Conservation (phyloP, 2,888 invertebrate genomes). For the Lithosia quadra region DNA sequence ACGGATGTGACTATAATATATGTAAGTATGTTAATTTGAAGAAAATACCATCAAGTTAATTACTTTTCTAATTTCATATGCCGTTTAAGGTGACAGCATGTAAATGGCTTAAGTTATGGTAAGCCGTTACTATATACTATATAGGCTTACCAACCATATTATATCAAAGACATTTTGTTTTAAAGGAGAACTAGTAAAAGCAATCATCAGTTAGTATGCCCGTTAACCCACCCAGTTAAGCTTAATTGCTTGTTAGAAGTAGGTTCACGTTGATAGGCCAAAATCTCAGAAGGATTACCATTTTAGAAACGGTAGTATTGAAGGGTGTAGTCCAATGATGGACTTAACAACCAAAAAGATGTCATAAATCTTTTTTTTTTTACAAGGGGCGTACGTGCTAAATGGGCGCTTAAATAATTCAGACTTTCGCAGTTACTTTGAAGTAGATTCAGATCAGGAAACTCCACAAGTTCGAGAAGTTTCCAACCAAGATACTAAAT, state of each 20-base stretch:
- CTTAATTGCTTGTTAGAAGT: too few relatives aligned
- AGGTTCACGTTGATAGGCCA: too few relatives aligned
- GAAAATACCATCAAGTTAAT: neutral
- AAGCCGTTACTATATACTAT: slow-evolving; percentile 1
- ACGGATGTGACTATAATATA: neutral
- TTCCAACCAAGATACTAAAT: neutral
- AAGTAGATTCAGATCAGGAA: neutral
- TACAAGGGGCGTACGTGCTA: neutral
- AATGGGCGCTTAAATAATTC: neutral
- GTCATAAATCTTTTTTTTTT: too few relatives aligned
- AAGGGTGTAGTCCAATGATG: too few relatives aligned
- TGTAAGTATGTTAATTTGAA: neutral
- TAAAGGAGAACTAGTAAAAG: too few relatives aligned
- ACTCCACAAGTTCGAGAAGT: neutral
- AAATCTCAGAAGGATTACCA: too few relatives aligned
- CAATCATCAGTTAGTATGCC: too few relatives aligned
- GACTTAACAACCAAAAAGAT: too few relatives aligned
- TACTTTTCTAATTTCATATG: neutral
- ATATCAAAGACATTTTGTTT: neutral
- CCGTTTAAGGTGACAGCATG: neutral
- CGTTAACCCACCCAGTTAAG: too few relatives aligned
- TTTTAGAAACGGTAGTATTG: too few relatives aligned
- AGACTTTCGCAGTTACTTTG: neutral
- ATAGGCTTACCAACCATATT: neutral
- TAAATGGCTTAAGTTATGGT: neutral